Evolutionary conservation across 2,888 invertebrate species (phyloP), one percentile per base, ranked within the genome.

Genomic region (Ichneumoninae sp.): DNA sequence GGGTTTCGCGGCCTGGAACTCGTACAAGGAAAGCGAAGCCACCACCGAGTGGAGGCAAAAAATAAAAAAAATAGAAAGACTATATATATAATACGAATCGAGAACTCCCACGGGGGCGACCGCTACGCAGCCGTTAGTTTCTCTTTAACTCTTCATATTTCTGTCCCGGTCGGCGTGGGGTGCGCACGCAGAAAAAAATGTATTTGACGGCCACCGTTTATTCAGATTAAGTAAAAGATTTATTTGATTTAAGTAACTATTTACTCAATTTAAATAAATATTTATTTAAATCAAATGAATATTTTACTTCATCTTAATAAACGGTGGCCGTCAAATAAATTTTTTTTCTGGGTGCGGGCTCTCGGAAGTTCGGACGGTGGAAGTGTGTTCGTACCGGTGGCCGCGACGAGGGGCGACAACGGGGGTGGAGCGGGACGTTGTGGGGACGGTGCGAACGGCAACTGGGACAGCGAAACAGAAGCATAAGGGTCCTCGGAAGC

Each of bases 11-110:
- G 60, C 13, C 52, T 78, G 78, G 82, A 82, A 85, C 78, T 85
- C 83, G 80, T 85, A 81, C 85, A 79, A 78, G 76, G 69, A 83
- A 77, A 54, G 75, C 52, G 78, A 82, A 84, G 82, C 77, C 85
- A 78, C 40, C 33, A 26, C 40, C 65, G 47, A 66, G 36, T 22
- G 19, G 50, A 63, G 40, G 54, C 16, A 73, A 26, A 60, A 75
- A 71, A 40, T 26, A 44, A 50, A 54, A 71, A 33, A 73, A n/a
- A 70, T 50, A 54, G 19, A 66, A 44, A 44, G 3, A 3, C 16
- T 3, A 16, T 44, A 16, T 44, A 44, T 44, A 44, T 19, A 68
- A 68, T 40, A 60, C 60, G 26, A 73, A 40, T 70, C 65, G 65
- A 36, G 44, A 78, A 52, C 52, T 50, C 47, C 40, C 63, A 47